Percentiles rank a stretch among this genome's conserved stretches.
Evolutionary conservation across 2,113 vertebrate genomes (phyloP).

Genomic region (Chaetura pelagica): DNA sequence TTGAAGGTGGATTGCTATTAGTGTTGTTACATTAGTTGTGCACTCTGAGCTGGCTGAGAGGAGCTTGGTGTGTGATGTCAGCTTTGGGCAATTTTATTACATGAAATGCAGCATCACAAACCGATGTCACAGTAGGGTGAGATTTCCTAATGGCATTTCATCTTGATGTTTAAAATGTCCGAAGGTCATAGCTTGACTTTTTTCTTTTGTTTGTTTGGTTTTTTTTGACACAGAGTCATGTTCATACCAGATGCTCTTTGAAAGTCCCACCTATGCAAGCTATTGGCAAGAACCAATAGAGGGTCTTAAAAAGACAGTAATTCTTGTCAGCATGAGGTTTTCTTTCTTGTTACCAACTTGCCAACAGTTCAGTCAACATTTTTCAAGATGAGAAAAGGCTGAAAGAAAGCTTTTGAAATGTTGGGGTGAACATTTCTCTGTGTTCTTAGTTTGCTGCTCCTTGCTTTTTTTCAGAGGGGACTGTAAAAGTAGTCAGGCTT

Average conservation of each 20-base stretch:
- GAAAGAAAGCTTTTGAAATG: neutral
- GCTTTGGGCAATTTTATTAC: rapidly evolving
- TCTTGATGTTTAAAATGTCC: neutral
- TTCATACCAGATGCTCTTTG: neutral
- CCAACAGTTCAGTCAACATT: neutral
- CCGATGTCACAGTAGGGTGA: rapidly evolving
- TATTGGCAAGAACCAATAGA: neutral
- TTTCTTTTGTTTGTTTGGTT: neutral
- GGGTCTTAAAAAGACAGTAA: neutral
- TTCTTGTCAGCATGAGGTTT: neutral
- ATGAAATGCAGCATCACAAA: rapidly evolving
- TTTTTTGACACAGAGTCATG: too few relatives aligned
- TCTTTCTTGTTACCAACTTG: neutral
- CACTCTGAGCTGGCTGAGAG: neutral
- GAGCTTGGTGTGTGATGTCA: neutral
- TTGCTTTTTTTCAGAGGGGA: neutral
- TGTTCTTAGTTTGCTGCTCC: neutral
- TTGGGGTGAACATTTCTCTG: neutral
- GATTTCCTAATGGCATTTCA: neutral
- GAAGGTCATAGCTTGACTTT: neutral
- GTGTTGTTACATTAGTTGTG: neutral
- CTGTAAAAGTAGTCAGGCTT: neutral
- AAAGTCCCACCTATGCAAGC: neutral
- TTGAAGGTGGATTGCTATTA: neutral
- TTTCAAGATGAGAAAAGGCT: neutral